A percentile compares a stretch with the other conserved stretches of the same genome.
Conservation (phyloP, 2,797 vertebrate genomes). For the Acropternis orthonyx region DNA sequence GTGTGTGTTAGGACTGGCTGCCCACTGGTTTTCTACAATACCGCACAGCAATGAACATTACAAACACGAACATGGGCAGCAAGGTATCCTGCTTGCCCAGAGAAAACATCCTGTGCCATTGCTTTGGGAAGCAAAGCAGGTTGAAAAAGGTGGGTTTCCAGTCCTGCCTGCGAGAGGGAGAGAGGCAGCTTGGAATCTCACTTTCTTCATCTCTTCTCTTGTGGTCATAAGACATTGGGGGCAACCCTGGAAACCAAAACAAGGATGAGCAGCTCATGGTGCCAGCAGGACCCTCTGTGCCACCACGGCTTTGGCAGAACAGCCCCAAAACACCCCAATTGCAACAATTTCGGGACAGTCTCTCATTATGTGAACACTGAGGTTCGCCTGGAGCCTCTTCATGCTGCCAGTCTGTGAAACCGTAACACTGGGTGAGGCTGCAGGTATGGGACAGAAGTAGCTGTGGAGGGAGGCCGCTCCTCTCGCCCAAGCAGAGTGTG, state of each 20-base stretch:
- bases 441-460: background rate
- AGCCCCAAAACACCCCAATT: background rate
- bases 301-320: background rate
- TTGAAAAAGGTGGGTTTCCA: slow-evolving; percentile 16
- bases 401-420: background rate
- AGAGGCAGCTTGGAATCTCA: background rate
- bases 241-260: background rate
- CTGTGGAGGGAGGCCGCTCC: background rate
- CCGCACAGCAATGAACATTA: fast-evolving
- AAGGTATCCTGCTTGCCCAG: slow-evolving; percentile 14
- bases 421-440: background rate
- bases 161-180: background rate
- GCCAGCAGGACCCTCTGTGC: background rate
- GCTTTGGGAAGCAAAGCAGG: background rate
- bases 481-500: background rate
- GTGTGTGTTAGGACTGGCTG: background rate
- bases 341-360: background rate
- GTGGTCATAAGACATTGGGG: background rate
- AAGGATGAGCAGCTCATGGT: background rate
- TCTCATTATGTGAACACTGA: background rate
- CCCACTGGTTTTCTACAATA: background rate
- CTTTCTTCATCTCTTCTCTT: background rate
- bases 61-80: background rate
- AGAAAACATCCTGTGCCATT: background rate
- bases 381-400: background rate